Conservation (phyloP, 2,113 vertebrate genomes). For the Triplophysa siluroides region DNA sequence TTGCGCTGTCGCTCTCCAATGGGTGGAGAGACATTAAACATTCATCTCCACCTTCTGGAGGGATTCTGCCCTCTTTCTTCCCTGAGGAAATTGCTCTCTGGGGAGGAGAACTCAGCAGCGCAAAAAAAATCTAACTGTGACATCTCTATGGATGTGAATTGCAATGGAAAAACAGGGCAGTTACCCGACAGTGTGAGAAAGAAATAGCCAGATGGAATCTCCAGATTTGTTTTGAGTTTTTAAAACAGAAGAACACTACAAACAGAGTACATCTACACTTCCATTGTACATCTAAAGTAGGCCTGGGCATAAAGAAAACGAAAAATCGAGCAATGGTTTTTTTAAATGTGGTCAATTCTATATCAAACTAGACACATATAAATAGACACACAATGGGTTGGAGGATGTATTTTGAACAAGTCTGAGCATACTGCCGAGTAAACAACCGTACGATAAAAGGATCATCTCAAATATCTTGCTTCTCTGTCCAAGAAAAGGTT, state of each 20-base stretch:
- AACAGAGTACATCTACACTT: background rate
- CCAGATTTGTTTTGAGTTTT: too few species aligned
- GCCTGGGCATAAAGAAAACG: too few species aligned
- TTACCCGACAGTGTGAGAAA: background rate
- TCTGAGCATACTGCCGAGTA: too few species aligned
- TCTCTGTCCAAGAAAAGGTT: constrained; percentile 33
- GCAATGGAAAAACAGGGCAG: background rate
- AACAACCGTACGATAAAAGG: background rate
- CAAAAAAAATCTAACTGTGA: background rate
- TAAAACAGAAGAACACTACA: too few species aligned
- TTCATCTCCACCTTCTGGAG: constrained; percentile 58
- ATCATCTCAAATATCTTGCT: background rate
- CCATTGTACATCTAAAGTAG: background rate
- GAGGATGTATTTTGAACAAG: too few species aligned
- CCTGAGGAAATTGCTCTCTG: background rate
- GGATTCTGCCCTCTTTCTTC: constrained; percentile 46
- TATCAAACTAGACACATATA: too few species aligned
- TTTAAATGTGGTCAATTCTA: too few species aligned
- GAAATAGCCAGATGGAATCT: background rate
- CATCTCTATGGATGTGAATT: background rate
- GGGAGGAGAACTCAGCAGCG: constrained; percentile 15
- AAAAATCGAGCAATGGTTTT: too few species aligned
- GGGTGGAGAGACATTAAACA: constrained; percentile 59
- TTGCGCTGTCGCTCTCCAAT: constrained; percentile 45
- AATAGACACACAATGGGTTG: too few species aligned